Percentiles rank a stretch among this genome's conserved stretches.
phyloP scores from a whole-genome alignment of 1,140 invertebrate genomes.

The Hestina assimilis region DNA sequence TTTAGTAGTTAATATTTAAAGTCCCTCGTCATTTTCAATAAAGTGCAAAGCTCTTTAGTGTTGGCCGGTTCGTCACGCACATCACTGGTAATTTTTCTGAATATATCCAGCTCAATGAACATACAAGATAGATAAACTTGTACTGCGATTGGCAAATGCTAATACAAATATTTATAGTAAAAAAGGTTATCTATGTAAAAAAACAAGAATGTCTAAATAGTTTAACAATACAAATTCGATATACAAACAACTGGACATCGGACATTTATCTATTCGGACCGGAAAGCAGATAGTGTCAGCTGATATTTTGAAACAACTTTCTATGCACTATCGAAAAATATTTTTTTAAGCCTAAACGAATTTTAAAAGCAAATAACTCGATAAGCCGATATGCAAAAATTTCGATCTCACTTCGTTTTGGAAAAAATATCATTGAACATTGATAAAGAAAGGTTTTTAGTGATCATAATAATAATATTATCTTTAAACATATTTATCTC shows the following conservation, averaged over 20 bases:
- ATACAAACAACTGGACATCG: conserved; percentile 26
- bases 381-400: conserved; percentile 20
- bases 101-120: too few species aligned
- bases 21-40: too few species aligned
- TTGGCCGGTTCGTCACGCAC: too few species aligned
- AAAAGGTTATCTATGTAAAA: conserved; percentile 12
- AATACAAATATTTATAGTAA: conserved; percentile 1
- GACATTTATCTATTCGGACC: conserved; percentile 29
- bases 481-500: too few species aligned
- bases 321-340: conserved; percentile 24
- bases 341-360: conserved; percentile 16
- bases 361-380: conserved; percentile 23
- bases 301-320: conserved; percentile 24
- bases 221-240: conserved; percentile 21
- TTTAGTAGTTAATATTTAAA: too few species aligned
- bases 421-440: neutral
- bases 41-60: too few species aligned
- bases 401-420: neutral
- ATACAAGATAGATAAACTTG: neutral
- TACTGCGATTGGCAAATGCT: neutral
- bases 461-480: too few species aligned
- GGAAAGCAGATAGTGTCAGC: conserved; percentile 30
- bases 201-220: conserved; percentile 12
- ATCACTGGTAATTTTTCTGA: too few species aligned
- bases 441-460: neutral